Evolutionary conservation across 2,888 invertebrate species (phyloP).

Genomic region (Pegoplata infirma): DNA sequence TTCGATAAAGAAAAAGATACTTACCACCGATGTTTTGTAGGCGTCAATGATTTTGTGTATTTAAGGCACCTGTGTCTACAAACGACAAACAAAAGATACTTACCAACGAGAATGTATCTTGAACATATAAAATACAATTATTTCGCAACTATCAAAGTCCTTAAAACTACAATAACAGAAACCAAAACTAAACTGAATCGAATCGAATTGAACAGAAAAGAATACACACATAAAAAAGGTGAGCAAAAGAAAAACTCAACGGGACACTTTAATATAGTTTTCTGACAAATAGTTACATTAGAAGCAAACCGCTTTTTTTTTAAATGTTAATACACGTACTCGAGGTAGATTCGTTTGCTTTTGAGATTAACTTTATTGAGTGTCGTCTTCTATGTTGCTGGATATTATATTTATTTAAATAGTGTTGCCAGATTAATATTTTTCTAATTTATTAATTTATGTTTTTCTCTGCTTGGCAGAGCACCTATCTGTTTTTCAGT

Average conservation of each 20-base stretch:
- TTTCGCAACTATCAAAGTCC: slow-evolving; percentile 63
- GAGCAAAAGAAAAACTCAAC: slow-evolving; percentile 49
- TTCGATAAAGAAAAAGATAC: slow-evolving; percentile 34
- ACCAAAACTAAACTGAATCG: not conserved
- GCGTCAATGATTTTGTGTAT: slow-evolving; percentile 66
- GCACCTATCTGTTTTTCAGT: no score
- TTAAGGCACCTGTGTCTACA: slow-evolving; percentile 66
- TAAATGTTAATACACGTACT: slow-evolving; percentile 16
- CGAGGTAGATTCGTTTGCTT: slow-evolving; percentile 5
- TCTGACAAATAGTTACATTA: slow-evolving; percentile 46
- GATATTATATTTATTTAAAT: not conserved
- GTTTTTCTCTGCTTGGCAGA: no score
- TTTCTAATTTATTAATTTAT: no score
- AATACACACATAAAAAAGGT: not conserved
- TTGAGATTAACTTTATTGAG: slow-evolving; percentile 21
- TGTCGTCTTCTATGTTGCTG: not conserved
- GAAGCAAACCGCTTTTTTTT: slow-evolving; percentile 22
- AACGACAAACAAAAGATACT: slow-evolving; percentile 25
- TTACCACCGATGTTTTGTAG: slow-evolving; percentile 55
- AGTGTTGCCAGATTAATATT: slow-evolving; percentile 6
- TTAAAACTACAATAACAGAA: slow-evolving; percentile 18
- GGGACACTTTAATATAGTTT: slow-evolving; percentile 40
- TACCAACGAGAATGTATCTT: slow-evolving; percentile 20
- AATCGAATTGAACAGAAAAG: not conserved
- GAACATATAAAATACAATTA: no score